phyloP scores from a whole-genome alignment of 1,140 invertebrate species.

The Trichoplusia ni region DNA sequence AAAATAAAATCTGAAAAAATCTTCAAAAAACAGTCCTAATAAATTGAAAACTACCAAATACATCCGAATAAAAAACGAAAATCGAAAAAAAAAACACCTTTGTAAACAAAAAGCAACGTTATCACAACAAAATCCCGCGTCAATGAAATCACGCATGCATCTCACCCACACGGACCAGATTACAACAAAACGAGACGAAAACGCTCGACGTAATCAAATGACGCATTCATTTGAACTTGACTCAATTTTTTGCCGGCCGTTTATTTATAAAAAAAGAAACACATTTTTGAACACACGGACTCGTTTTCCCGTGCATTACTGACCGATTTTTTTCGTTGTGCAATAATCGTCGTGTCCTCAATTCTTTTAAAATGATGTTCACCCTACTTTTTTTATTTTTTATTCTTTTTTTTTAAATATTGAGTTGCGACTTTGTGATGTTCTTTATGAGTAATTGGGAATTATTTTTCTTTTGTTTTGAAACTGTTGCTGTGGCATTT shows the following conservation, averaged over 20 bases:
- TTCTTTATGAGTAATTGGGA: background rate
- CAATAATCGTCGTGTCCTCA: background rate
- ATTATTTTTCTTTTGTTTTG: background rate
- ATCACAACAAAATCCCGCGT: slow-evolving; percentile 7
- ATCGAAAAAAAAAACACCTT: no score
- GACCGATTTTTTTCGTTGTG: slow-evolving; percentile 26
- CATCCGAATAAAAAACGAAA: no score
- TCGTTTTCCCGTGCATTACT: slow-evolving; percentile 4
- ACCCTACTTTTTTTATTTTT: slow-evolving; percentile 3
- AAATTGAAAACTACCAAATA: no score
- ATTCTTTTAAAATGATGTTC: slow-evolving; percentile 14
- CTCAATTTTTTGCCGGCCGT: slow-evolving; percentile 48
- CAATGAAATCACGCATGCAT: slow-evolving; percentile 6
- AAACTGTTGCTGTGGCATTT: no score
- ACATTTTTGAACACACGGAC: background rate
- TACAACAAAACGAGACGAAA: slow-evolving; percentile 21
- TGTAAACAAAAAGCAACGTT: no score
- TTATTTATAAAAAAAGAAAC: slow-evolving; percentile 32
- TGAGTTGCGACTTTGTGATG: background rate
- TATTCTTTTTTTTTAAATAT: background rate
- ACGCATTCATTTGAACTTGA: slow-evolving; percentile 60
- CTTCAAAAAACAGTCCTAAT: no score
- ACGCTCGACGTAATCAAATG: slow-evolving; percentile 26
- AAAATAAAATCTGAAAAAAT: no score
- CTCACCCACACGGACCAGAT: background rate